A percentile compares a stretch with the other conserved stretches of the same genome.
phyloP scores from a whole-genome alignment of 2,797 vertebrate genomes.

The Hydrophis major region DNA sequence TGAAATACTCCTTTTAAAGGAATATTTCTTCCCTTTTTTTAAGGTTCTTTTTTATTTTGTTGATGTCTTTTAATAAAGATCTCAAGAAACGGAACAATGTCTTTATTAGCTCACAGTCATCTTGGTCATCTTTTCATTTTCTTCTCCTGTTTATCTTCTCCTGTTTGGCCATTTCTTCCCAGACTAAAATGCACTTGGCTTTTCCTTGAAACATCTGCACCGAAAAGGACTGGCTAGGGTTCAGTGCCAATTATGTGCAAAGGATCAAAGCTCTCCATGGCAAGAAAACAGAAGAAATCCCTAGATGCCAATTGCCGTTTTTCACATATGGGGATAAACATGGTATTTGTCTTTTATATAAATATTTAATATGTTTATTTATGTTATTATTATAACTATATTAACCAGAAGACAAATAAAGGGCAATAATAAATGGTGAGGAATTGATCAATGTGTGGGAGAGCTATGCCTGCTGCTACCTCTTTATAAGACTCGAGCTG shows the following conservation, averaged over 20 bases:
- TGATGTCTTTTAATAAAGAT: not conserved
- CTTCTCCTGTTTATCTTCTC: not conserved
- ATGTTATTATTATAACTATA: slow-evolving; percentile 42
- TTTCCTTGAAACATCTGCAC: slow-evolving; percentile 25
- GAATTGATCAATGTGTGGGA: slow-evolving; percentile 55
- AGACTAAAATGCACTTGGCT: not conserved
- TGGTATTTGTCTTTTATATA: slow-evolving; percentile 34
- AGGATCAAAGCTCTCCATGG: slow-evolving; percentile 24
- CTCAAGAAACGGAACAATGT: not conserved
- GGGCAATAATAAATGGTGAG: slow-evolving; percentile 38
- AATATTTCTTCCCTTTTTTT: not conserved
- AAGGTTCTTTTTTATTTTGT: not conserved
- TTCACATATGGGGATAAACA: slow-evolving; percentile 23
- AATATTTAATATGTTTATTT: slow-evolving; percentile 9
- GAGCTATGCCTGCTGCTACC: slow-evolving; percentile 52
- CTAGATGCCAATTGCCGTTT: slow-evolving; percentile 30
- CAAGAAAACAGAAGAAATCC: slow-evolving; percentile 26
- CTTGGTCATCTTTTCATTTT: slow-evolving; percentile 6
- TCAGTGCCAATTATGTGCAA: slow-evolving; percentile 22
- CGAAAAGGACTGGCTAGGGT: not conserved
- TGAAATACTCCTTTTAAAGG: not conserved
- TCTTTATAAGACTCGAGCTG: slow-evolving; percentile 57
- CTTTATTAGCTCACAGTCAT: not conserved
- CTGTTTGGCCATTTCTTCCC: not conserved
- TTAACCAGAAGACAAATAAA: slow-evolving; percentile 54